Evolutionary conservation across 2,888 invertebrate genomes (phyloP).

Genomic region (Temnothorax unifasciatus): DNA sequence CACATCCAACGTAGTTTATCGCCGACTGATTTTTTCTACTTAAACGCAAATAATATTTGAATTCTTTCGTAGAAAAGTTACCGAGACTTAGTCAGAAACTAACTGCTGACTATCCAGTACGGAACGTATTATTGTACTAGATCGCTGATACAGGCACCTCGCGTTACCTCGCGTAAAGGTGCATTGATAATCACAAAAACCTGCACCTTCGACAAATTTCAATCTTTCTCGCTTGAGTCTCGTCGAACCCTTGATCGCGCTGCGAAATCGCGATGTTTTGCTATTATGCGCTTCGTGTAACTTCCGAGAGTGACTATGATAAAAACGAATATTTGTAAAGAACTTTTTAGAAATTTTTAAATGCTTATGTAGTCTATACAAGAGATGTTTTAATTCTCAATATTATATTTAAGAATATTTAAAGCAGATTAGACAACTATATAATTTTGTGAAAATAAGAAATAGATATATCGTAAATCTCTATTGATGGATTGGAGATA

Average conservation of each 20-base stretch:
- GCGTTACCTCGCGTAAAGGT: constrained; percentile 11
- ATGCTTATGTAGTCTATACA: not conserved
- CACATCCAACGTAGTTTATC: not conserved
- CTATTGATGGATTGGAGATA: not conserved
- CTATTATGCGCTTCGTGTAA: not conserved
- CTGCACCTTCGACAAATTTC: constrained; percentile 32
- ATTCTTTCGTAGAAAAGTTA: constrained; percentile 3
- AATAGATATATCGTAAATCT: not conserved
- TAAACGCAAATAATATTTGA: not conserved
- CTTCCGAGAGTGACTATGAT: not conserved
- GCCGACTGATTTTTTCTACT: not conserved
- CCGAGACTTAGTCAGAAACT: not conserved
- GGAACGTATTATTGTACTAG: not conserved
- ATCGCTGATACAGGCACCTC: constrained; percentile 8
- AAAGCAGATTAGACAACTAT: not conserved
- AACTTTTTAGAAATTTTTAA: not conserved
- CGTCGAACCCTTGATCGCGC: not conserved
- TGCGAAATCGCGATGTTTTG: constrained; percentile 1
- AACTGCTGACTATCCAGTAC: not conserved
- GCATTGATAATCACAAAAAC: constrained; percentile 35
- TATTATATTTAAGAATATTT: not conserved
- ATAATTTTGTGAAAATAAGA: not conserved
- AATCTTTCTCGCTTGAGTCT: constrained; percentile 5
- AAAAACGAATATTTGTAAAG: not conserved
- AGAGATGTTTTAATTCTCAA: not conserved